Percentiles rank a stretch among this genome's conserved stretches.
phyloP scores from a whole-genome alignment of 2,797 vertebrate species.

The Silurus aristotelis region DNA sequence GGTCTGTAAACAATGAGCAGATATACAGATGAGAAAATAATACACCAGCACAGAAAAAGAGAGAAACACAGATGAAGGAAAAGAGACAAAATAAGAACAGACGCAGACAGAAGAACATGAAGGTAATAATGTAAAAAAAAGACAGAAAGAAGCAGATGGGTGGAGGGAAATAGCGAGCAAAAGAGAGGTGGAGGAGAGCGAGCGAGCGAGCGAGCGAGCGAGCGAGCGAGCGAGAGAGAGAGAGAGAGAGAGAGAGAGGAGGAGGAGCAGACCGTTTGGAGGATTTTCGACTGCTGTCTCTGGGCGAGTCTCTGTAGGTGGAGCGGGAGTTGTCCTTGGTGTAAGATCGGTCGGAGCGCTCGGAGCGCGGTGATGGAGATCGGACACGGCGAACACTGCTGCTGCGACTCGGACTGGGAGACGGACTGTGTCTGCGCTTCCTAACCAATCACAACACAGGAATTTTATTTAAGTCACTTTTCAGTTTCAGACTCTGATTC shows the following conservation, averaged over 20 bases:
- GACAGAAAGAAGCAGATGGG: background rate
- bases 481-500: background rate
- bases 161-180: no score
- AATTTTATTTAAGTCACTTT: background rate
- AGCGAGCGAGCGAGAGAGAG: no score
- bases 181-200: no score
- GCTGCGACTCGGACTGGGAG: constrained; percentile 89
- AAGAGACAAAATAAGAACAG: background rate
- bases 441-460: constrained; percentile 64
- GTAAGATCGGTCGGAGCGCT: constrained; percentile 86
- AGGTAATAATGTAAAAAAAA: background rate
- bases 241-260: background rate
- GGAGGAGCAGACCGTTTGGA: constrained; percentile 79
- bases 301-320: constrained; percentile 93
- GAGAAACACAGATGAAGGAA: no score
- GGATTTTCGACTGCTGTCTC: constrained; percentile 89
- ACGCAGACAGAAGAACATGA: background rate
- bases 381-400: constrained; percentile 83
- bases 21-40: no score
- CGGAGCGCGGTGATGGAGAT: constrained; percentile 90
- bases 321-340: constrained; percentile 88
- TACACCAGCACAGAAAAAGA: no score
- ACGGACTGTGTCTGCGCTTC: constrained; percentile 90
- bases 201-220: no score
- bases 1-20: no score